These are phyloP conservation scores for Caenorhabditis sp. DNA, from an alignment of 2,888 invertebrate species.

Conservation along the genomic window DNA sequence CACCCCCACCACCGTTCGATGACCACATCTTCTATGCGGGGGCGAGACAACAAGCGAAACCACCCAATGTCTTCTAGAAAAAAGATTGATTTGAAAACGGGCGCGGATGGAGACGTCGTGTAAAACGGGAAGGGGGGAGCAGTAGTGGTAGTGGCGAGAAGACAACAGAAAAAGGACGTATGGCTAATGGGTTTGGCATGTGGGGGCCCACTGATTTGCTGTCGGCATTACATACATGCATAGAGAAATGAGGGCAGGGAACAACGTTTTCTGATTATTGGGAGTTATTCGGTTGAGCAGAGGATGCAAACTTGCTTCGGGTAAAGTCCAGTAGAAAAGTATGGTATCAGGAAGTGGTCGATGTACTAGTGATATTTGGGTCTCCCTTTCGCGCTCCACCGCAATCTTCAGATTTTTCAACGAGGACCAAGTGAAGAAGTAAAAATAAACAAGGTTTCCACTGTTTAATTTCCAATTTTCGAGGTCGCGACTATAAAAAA, in stretches of 20 bases:
- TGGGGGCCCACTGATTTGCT: constrained; percentile 40
- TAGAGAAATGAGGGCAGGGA: neutral
- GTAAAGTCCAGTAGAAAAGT: no score
- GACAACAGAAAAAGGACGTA: constrained; percentile 17
- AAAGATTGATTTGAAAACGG: constrained; percentile 5
- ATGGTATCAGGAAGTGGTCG: no score
- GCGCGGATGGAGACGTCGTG: neutral
- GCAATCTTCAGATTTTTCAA: no score
- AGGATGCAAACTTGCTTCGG: no score
- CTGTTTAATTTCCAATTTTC: no score
- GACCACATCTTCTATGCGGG: constrained; percentile 37
- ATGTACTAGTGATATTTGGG: no score
- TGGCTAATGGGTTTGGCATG: constrained; percentile 58
- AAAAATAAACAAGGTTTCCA: no score
- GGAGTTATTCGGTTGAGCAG: neutral
- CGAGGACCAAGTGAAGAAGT: no score
- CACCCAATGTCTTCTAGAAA: constrained; percentile 37
- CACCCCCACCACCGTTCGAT: constrained; percentile 45
- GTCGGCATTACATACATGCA: constrained; percentile 15
- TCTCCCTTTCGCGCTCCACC: no score
- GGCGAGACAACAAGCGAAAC: neutral
- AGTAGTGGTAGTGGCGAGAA: constrained; percentile 2
- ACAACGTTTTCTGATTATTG: neutral
- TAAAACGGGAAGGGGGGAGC: neutral
- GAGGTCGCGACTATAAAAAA: no score